Base-by-base conservation (phyloP, 2,797 vertebrate species). In the Cygnus olor region DNA sequence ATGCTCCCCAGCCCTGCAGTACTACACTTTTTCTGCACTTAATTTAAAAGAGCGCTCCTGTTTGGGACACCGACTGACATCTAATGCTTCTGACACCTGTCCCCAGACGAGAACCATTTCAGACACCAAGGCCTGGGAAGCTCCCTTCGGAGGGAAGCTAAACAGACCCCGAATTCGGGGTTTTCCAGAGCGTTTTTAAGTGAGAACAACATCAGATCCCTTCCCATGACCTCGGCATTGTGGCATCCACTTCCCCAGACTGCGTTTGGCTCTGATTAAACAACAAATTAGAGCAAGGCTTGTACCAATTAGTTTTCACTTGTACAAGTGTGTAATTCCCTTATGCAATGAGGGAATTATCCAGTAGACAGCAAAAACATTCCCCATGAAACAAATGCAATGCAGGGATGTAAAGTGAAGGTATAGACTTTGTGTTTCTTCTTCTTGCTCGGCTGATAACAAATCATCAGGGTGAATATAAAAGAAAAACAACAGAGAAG, bases 281-380 rank as follows among this genome's bases (percentile, higher is more conserved):
- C 25, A 82, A 40, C 61, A 90, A 88, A 84, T 85, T 40, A 92
- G 30, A 83, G 47, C 38, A 91, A 90, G n/a, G 53, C 63, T 95
- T 94, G 78, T 83, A 94, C 38, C 66, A 93, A 93, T 83, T 89
- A 87, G 57, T 85, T 87, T 44, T 86, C 76, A 80, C 45, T 74
- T 64, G 71, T 64, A 82, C 49, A 82, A 92, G 27, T 24, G 34
- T 57, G 70, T 66, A 90, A 76, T 81, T 69, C 71, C 64, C 73
- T 70, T 45, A 65, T 14, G 58, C 60, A 89, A 87, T 45, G 30
- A 88, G 30, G 77, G 36, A 83, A 85, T 77, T 85, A 85, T 19
- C 71, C 47, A 74, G 32, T 38, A 74, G 72, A 72, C 58, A 61
- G 73, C 22, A 24, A 9, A 80, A 87, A 74, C 44, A 84, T 69